Base-by-base conservation (phyloP, 2,797 vertebrate genomes). In the Gephyroberyx darwinii region DNA sequence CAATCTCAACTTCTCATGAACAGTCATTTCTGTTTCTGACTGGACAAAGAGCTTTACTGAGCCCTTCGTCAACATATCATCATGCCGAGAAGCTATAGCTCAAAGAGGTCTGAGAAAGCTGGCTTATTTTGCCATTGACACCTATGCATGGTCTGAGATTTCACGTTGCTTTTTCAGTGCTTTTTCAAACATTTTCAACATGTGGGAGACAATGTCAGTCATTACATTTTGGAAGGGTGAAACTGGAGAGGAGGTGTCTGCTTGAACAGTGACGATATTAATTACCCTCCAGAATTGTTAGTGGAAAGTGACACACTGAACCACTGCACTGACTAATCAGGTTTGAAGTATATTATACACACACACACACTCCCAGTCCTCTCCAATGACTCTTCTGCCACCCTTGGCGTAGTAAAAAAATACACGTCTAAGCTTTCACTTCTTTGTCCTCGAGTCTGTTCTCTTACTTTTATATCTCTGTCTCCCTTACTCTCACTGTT, bases 261-360 rank as follows among this genome's bases (percentile, higher is more conserved):
- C 68, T 26, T 70, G 72, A 83, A 77, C 75, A 47, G 69, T 10
- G 47, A 70, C 88, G 76, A 74, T 73, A 87, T 85, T 79, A 86
- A 92, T 90, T 86, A 88, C 78, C 75, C 67, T 80, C 73, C 45
- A 55, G 58, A 75, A 84, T 75, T 47, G 35, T 16, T 61, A 59
- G 81, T 75, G 82, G 77, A 86, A 84, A 78, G 84, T 83, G 85
- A 86, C 83, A 73, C 69, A 59, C 83, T 84, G 75, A 87, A 83
- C 77, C 8, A 14, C 75, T 45, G 59, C 74, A 68, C 22, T 79
- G 79, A 82, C 75, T 86, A 81, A 87, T 86, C 78, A 37, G 64
- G 54, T 88, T 76, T 85, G 84, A 90, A 84, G 26, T 26, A 26
- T 26, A 26, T 85, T 80, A 80, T 83, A 75, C 79, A n/a, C n/a